Base-by-base conservation (phyloP, 2,797 vertebrate species). In the Silurus lanzhouensis region DNA sequence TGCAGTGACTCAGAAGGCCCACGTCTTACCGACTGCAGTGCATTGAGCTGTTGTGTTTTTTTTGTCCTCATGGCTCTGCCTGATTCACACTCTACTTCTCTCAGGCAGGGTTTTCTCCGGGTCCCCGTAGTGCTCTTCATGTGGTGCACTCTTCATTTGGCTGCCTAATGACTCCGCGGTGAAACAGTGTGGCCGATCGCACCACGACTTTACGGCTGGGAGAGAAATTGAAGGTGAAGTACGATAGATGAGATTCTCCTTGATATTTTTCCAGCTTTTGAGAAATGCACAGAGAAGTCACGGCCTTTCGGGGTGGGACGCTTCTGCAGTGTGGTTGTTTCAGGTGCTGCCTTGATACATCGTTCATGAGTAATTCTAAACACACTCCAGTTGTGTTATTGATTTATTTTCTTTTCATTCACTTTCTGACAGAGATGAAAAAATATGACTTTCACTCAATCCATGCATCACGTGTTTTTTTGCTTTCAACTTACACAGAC, bases 191-290 rank as follows among this genome's bases (percentile, higher is more conserved):
- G 83, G 87, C 89, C 91, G 44, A 58, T 71, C 90, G 85, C 88
- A 90, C 91, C 81, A 68, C 4, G 1, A 31, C 74, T 87, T 64
- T 61, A 20, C 31, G 58, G 86, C 87, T 86, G 74, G 66, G 86
- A 89, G 78, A 86, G 83, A 91, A 93, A 92, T 91, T 88, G 91
- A 93, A 94, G 92, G 91, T 90, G 87, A 92, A 92, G 90, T 90
- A 82, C 89, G 22, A 38, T 9, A 81, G 76, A 84, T 81, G 70
- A 78, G 82, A 60, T 84, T 68, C 25, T 22, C 52, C 85, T 46
- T 84, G 6, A 90, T 90, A 89, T 88, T 90, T 89, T 89, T 87
- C 88, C 89, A 89, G 90, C 88, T 58, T 89, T 87, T 12, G 86
- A 77, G 55, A 77, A 57, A 57, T 19, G 7, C 72, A 57, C n/a